phyloP scores from a whole-genome alignment of 2,888 invertebrate species.

The Myopa testacea region DNA sequence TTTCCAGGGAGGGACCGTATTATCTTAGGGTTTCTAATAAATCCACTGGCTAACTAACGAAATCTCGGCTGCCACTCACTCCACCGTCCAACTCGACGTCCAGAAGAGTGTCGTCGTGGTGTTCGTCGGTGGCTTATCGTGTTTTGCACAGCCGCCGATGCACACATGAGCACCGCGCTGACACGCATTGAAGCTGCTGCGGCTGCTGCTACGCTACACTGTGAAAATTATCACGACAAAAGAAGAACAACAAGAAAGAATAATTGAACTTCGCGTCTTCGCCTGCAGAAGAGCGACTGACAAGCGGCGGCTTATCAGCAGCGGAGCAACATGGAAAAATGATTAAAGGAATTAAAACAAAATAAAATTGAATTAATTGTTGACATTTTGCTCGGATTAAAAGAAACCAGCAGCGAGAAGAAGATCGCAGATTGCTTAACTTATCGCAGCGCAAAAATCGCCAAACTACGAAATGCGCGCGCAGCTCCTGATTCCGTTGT shows the following conservation, averaged over 20 bases:
- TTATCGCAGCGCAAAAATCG: conserved; percentile 8
- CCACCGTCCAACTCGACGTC: neutral
- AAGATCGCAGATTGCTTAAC: conserved; percentile 10
- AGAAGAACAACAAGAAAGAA: conserved; percentile 4
- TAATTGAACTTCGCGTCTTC: conserved; percentile 33
- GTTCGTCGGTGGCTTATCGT: conserved; percentile 12
- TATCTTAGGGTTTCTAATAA: neutral
- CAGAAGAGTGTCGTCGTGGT: neutral
- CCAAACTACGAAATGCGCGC: neutral
- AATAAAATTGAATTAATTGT: conserved; percentile 36
- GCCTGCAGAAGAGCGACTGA: conserved; percentile 19
- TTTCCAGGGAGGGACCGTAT: too few species aligned
- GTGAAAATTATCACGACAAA: conserved; percentile 1
- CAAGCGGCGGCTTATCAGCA: conserved; percentile 16
- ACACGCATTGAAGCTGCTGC: neutral
- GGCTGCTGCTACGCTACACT: neutral
- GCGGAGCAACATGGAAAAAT: neutral
- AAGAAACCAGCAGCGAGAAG: conserved; percentile 31
- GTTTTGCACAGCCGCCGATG: neutral
- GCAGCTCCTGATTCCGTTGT: too few species aligned
- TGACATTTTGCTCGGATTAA: conserved; percentile 50
- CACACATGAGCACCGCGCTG: neutral
- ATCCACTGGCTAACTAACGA: neutral
- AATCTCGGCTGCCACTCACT: neutral
- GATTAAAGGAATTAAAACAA: neutral